Percentiles rank a stretch among this genome's conserved stretches.
Evolutionary conservation across 2,888 invertebrate species (phyloP).

Genomic region (Acanthosoma haemorrhoidale): DNA sequence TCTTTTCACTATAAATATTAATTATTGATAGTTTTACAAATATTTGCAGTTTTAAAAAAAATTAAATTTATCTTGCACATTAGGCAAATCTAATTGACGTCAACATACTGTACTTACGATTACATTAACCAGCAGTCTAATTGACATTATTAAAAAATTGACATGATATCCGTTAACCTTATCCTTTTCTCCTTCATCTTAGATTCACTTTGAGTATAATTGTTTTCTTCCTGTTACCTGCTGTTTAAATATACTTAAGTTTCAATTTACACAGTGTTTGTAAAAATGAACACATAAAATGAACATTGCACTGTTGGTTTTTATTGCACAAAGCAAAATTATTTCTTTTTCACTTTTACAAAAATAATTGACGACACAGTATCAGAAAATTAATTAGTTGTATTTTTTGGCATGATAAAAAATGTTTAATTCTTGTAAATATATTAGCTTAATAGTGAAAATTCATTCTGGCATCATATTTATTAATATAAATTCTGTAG

Average conservation of each 20-base stretch:
- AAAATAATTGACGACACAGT: not conserved
- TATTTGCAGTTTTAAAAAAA: not conserved
- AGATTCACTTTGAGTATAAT: not conserved
- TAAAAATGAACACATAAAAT: not conserved
- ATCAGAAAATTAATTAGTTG: not conserved
- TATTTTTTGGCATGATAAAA: not conserved
- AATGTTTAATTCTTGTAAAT: not conserved
- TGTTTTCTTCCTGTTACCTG: not conserved
- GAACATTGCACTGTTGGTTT: slow-evolving; percentile 26
- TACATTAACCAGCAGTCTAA: not conserved
- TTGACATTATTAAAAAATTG: not conserved
- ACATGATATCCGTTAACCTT: not conserved
- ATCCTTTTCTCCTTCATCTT: not conserved
- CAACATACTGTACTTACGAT: not conserved
- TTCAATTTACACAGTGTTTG: slow-evolving; percentile 2
- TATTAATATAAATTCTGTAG: not conserved
- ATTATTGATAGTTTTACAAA: not conserved
- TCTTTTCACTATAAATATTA: slow-evolving; percentile 21
- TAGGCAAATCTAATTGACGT: not conserved
- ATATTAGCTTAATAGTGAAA: slow-evolving; percentile 8
- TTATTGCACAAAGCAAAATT: slow-evolving; percentile 21
- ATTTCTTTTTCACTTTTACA: not conserved
- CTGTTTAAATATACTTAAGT: not conserved
- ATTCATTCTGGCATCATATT: slow-evolving; percentile 5
- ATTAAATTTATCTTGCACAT: not conserved